phyloP scores from a whole-genome alignment of 2,888 invertebrate species.

The Acanthopleura granulata region DNA sequence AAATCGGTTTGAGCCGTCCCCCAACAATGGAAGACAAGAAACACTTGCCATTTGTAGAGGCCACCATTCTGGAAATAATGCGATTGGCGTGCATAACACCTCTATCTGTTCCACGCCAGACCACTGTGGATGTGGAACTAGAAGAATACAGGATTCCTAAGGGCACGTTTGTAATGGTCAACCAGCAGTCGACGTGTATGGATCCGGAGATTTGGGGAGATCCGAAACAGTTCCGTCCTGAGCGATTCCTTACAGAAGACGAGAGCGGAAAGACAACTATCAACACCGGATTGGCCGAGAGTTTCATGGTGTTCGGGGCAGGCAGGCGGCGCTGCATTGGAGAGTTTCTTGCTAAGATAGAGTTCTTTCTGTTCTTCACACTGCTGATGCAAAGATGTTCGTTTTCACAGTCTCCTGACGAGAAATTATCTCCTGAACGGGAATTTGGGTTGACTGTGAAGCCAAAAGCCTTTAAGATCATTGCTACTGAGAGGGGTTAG shows the following conservation, averaged over 20 bases:
- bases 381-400: neutral
- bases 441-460: neutral
- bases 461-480: neutral
- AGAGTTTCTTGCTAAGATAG: constrained; percentile 10
- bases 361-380: neutral
- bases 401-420: neutral
- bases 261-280: neutral
- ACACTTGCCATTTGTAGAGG: neutral
- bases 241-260: neutral
- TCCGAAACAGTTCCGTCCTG: constrained; percentile 3
- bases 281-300: neutral
- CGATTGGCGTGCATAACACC: neutral
- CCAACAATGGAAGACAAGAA: neutral
- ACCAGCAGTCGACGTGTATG: neutral
- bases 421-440: neutral
- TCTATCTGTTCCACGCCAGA: neutral
- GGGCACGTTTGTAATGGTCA: constrained; percentile 1
- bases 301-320: neutral
- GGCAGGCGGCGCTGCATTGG: constrained; percentile 10
- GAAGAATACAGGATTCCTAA: neutral
- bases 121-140: neutral
- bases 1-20: neutral
- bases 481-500: neutral
- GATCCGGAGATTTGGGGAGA: constrained; percentile 14
- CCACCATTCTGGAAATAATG: constrained; percentile 8